A percentile compares a stretch with the other conserved stretches of the same genome.
phyloP scores from a whole-genome alignment of 2,113 vertebrate species.

The Stigmatopora argus region DNA sequence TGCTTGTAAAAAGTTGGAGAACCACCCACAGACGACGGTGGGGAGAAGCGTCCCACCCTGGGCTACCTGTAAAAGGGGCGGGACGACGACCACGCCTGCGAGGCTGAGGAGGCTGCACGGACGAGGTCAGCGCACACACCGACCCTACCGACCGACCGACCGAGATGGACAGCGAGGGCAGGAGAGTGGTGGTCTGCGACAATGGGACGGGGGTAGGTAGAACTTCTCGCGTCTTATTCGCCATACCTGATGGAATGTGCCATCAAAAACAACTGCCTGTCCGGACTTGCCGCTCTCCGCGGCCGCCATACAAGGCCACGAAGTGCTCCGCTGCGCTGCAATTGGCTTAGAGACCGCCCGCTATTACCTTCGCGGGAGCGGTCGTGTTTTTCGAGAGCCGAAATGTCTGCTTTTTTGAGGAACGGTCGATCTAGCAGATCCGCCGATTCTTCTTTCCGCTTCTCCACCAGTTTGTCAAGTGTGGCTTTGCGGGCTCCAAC shows the following conservation, averaged over 20 bases:
- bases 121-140: background rate
- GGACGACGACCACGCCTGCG: background rate
- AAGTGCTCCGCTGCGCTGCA: constrained; percentile 24
- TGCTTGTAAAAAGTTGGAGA: no score
- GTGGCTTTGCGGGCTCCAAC: constrained; percentile 95
- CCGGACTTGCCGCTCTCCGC: constrained; percentile 56
- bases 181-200: constrained; percentile 93
- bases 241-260: background rate
- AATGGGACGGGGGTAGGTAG: constrained; percentile 90
- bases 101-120: background rate
- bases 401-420: background rate
- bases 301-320: constrained; percentile 65
- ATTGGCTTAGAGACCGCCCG: constrained; percentile 59
- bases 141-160: background rate
- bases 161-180: constrained; percentile 84
- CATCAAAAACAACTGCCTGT: constrained; percentile 32
- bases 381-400: background rate
- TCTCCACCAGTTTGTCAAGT: constrained; percentile 88
- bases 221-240: background rate
- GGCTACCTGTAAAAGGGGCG: background rate
- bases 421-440: background rate
- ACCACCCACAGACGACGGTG: background rate
- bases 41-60: background rate
- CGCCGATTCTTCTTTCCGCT: background rate
- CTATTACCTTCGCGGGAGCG: constrained; percentile 31